A percentile compares a stretch with the other conserved stretches of the same genome.
Evolutionary conservation across 2,888 invertebrate genomes (phyloP).

Genomic region (Hofmannophila pseudospretella): DNA sequence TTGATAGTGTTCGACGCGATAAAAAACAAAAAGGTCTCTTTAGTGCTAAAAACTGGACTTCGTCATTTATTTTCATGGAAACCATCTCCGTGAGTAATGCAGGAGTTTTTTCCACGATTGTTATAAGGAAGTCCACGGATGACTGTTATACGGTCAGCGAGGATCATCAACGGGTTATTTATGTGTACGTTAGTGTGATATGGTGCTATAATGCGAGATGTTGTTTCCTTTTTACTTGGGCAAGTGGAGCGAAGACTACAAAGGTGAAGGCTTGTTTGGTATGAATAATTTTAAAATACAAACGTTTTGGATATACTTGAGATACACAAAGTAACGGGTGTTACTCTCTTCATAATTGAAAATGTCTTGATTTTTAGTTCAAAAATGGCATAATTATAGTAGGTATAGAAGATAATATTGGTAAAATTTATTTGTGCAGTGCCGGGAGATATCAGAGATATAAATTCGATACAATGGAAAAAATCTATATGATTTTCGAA

Average conservation of each 20-base stretch:
- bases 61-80: slow-evolving; percentile 35
- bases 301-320: too few relatives aligned
- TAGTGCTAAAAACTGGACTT: background rate
- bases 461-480: too few relatives aligned
- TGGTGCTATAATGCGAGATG: background rate
- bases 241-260: background rate
- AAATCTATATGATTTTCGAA: too few relatives aligned
- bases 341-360: too few relatives aligned
- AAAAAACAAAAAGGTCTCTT: too few relatives aligned
- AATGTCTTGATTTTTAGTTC: too few relatives aligned
- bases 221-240: background rate
- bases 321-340: too few relatives aligned
- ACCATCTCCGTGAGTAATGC: slow-evolving; percentile 39
- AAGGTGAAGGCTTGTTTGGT: background rate
- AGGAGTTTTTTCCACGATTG: slow-evolving; percentile 35
- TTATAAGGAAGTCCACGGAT: slow-evolving; percentile 50
- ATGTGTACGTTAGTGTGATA: background rate
- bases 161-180: slow-evolving; percentile 22
- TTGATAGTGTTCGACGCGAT: too few relatives aligned
- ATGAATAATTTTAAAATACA: background rate
- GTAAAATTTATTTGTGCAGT: too few relatives aligned
- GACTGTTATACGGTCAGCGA: slow-evolving; percentile 26
- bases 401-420: too few relatives aligned
- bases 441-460: too few relatives aligned
- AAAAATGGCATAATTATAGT: too few relatives aligned